phyloP scores from a whole-genome alignment of 1,140 invertebrate species.

The Pseudomyrmex dendroicus region DNA sequence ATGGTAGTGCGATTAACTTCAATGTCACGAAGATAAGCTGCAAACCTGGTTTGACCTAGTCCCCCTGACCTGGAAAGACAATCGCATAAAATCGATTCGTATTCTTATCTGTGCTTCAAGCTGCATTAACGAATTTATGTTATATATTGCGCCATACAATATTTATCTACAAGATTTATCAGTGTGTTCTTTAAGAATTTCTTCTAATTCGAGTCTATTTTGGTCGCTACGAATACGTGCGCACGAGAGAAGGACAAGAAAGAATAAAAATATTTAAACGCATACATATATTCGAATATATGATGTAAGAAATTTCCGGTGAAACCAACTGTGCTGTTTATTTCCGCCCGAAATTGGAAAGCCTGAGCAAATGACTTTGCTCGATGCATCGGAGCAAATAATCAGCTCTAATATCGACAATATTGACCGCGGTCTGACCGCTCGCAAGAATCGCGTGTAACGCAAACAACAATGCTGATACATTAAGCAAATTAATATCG shows the following conservation, averaged over 20 bases:
- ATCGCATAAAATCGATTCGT: conserved; percentile 46
- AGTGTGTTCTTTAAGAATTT: no score
- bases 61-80: conserved; percentile 73
- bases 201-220: background rate
- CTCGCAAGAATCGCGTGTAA: conserved; percentile 33
- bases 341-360: background rate
- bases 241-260: background rate
- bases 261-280: background rate
- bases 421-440: conserved; percentile 35
- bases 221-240: background rate
- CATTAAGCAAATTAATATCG: conserved; percentile 53
- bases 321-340: no score
- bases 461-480: conserved; percentile 36
- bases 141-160: background rate
- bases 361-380: background rate
- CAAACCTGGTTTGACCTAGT: conserved; percentile 77
- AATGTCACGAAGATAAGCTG: conserved; percentile 73
- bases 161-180: background rate
- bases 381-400: conserved; percentile 4
- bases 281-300: background rate
- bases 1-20: conserved; percentile 65
- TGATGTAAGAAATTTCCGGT: conserved; percentile 4
- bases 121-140: conserved; percentile 53
- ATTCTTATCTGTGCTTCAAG: conserved; percentile 55
- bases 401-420: conserved; percentile 43